Conservation (phyloP, 2,888 invertebrate genomes). For the Lochmaea crataegi region DNA sequence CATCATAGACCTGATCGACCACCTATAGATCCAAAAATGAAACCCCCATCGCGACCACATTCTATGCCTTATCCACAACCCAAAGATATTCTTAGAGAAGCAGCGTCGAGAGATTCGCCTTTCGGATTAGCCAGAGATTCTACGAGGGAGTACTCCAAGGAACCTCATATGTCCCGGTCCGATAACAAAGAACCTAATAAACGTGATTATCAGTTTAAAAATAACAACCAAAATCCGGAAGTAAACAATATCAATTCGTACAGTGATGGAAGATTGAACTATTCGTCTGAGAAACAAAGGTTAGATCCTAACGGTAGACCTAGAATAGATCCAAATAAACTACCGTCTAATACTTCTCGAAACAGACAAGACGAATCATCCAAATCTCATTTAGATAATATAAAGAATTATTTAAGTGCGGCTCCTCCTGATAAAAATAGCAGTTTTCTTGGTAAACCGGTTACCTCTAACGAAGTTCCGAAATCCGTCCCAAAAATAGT, state of each 20-base stretch:
- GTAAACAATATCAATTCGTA: conserved; percentile 50
- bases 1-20: conserved; percentile 51
- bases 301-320: conserved; percentile 42
- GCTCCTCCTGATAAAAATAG: conserved; percentile 56
- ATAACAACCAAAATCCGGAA: conserved; percentile 52
- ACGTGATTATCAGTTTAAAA: conserved; percentile 58
- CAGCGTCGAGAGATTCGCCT: conserved; percentile 54
- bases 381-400: conserved; percentile 56
- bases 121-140: conserved; percentile 52
- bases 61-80: conserved; percentile 49
- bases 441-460: conserved; percentile 62
- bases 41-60: conserved; percentile 55
- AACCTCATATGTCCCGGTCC: conserved; percentile 34
- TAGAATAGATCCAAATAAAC: conserved; percentile 54
- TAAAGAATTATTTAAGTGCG: conserved; percentile 57
- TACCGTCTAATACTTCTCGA: conserved; percentile 49
- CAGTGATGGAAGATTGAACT: conserved; percentile 41
- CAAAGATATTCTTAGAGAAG: conserved; percentile 60
- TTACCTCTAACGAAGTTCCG: conserved; percentile 59
- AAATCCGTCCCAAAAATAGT: conserved; percentile 62
- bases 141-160: conserved; percentile 40
- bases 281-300: conserved; percentile 51
- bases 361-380: conserved; percentile 47
- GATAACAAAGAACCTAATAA: conserved; percentile 52
- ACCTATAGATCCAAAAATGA: conserved; percentile 58